A percentile compares a stretch with the other conserved stretches of the same genome.
Evolutionary conservation across 2,113 vertebrate genomes (phyloP).

Genomic region (Seriola quinqueradiata): DNA sequence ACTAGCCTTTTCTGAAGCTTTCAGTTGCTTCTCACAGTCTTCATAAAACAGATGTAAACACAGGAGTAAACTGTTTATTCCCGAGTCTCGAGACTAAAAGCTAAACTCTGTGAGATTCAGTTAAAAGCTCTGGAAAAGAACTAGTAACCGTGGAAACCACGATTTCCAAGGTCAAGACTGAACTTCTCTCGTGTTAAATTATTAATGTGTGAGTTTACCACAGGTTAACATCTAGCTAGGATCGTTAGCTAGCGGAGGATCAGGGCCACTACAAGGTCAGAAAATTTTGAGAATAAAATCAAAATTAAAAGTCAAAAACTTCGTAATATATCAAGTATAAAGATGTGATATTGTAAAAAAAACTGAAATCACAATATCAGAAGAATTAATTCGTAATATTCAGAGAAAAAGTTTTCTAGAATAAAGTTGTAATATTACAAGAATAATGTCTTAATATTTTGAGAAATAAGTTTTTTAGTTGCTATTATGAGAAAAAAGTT

Average conservation of each 20-base stretch:
- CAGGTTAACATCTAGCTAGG: not conserved
- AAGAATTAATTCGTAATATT: not conserved
- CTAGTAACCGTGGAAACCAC: too few relatives aligned
- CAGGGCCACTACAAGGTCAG: not conserved
- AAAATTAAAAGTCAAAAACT: not conserved
- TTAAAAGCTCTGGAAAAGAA: not conserved
- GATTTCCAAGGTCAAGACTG: constrained; percentile 6
- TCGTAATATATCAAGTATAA: not conserved
- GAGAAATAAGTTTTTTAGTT: not conserved
- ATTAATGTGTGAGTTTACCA: not conserved
- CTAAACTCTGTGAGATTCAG: not conserved
- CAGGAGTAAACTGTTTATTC: too few relatives aligned
- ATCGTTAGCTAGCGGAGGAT: not conserved
- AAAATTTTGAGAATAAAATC: not conserved
- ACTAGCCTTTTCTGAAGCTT: not conserved
- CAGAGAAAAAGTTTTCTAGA: not conserved
- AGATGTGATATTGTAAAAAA: not conserved
- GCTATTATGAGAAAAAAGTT: too few relatives aligned
- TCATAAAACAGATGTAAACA: not conserved
- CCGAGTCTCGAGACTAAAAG: too few relatives aligned
- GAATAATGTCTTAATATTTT: not conserved
- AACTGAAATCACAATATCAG: not conserved
- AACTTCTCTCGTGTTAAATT: not conserved
- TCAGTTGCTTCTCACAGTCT: not conserved
- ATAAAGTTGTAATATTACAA: not conserved